Evolutionary conservation across 2,888 invertebrate species (phyloP).

Genomic region (Agrotis clavis): DNA sequence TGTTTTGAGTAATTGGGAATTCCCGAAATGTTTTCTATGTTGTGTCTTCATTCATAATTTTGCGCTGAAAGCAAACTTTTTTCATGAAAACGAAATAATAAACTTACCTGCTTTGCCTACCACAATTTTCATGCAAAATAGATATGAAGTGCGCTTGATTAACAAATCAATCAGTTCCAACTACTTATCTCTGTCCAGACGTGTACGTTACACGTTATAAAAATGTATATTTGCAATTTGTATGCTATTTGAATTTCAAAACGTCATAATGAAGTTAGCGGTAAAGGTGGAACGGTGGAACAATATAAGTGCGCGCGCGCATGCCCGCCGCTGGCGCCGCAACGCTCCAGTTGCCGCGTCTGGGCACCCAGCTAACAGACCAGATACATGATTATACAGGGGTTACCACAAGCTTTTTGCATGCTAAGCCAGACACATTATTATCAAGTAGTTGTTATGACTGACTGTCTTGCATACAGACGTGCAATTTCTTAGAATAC

Average conservation of each 20-base stretch:
- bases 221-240: slow-evolving; percentile 74
- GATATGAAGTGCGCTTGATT: slow-evolving; percentile 65
- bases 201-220: slow-evolving; percentile 69
- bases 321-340: slow-evolving; percentile 80
- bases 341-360: slow-evolving; percentile 85
- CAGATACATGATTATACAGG: slow-evolving; percentile 62
- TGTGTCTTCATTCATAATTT: too few relatives aligned
- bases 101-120: slow-evolving; percentile 28
- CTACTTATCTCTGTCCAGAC: slow-evolving; percentile 61
- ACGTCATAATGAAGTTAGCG: slow-evolving; percentile 73
- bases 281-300: slow-evolving; percentile 72
- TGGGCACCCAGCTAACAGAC: slow-evolving; percentile 71
- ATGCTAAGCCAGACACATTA: slow-evolving; percentile 57
- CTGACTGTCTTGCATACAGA: slow-evolving; percentile 47
- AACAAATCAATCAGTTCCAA: slow-evolving; percentile 65
- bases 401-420: slow-evolving; percentile 58
- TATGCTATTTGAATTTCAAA: slow-evolving; percentile 84
- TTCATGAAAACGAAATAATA: slow-evolving; percentile 27
- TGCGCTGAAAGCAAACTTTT: neutral
- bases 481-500: slow-evolving; percentile 42
- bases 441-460: slow-evolving; percentile 53
- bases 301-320: slow-evolving; percentile 80
- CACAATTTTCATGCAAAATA: slow-evolving; percentile 55
- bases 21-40: slow-evolving; percentile 66
- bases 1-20: slow-evolving; percentile 78